Evolutionary conservation across 2,888 invertebrate species (phyloP), one percentile per base, ranked within the genome.

Genomic region (Parnassius orleans): DNA sequence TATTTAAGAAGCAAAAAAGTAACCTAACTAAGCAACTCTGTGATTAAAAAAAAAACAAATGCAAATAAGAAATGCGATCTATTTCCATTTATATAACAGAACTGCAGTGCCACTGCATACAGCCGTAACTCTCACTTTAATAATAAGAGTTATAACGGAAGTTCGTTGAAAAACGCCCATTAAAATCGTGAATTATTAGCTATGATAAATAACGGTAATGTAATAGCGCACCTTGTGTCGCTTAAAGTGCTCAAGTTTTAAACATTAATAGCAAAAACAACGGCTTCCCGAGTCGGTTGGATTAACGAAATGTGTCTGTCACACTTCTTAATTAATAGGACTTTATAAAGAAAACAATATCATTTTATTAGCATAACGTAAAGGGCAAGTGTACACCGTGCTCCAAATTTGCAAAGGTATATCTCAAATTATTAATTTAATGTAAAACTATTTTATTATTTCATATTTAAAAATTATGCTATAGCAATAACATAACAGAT

Each of bases 341-440:
- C 81, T 90, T 91, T 83, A 78, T 83, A 83, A 91, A 90, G 90
- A 90, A 90, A 90, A 91, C 90, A 90, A 90, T 91, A 90, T 87
- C 86, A 90, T 87, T 90, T 87, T 90, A 89, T 89, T 89, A 84
- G 86, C 89, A 89, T 87, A 87, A 79, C 44, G 73, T 77, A 65
- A 75, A 71, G 59, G 72, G 62, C 54, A 68, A 43, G 42, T 75
- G 63, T 68, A 75, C 73, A 79, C 68, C 69, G 50, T 12, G 14
- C 48, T 0, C 48, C 48, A 9, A 48, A 33, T 33, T 33, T 33
- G 33, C 5, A 33, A 33, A 33, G 33, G 1, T 3, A 24, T 24
- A 24, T 24, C 2, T 2, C 1, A 24, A 24, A 3, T 24, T 24
- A 24, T 24, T 1, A 24, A 24, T 24, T 3, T 24, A 3, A 3